A percentile compares a stretch with the other conserved stretches of the same genome.
phyloP scores from a whole-genome alignment of 2,888 invertebrate genomes.

The Lingula anatina region DNA sequence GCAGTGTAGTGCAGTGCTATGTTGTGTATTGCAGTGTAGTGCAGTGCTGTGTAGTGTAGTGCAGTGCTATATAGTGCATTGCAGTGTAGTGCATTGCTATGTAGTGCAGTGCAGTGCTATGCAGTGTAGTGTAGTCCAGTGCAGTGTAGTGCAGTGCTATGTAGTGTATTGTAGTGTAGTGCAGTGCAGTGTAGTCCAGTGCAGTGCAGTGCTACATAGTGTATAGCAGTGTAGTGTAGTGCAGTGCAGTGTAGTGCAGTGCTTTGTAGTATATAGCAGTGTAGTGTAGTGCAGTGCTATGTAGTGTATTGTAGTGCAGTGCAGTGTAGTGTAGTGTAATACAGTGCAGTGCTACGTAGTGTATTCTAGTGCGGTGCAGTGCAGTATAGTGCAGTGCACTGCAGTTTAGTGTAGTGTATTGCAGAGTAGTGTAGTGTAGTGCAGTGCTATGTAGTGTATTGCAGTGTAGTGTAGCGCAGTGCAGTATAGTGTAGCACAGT shows the following conservation, averaged over 20 bases:
- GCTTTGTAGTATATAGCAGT: conserved; percentile 10
- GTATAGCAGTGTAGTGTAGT: conserved; percentile 3
- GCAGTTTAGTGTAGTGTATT: conserved; percentile 1
- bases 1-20: conserved; percentile 5
- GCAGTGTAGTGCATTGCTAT: conserved; percentile 5
- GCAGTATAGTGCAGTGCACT: conserved; percentile 3
- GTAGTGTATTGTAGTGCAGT: conserved; percentile 6
- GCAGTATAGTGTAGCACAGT: not conserved
- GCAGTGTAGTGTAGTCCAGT: conserved; percentile 9
- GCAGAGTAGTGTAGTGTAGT: conserved; percentile 8
- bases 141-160: conserved; percentile 5
- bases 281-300: conserved; percentile 10
- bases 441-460: too few species aligned
- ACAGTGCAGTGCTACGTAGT: conserved; percentile 4
- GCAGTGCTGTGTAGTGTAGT: conserved; percentile 8
- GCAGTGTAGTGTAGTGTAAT: conserved; percentile 10
- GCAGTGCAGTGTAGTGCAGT: conserved; percentile 7
- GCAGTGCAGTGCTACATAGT: conserved; percentile 3
- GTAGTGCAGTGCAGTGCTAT: conserved; percentile 4
- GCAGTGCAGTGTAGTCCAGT: conserved; percentile 4
- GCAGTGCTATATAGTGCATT: conserved; percentile 3
- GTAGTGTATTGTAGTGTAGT: too few species aligned
- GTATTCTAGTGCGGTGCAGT: conserved; percentile 6
- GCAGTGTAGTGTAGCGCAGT: too few species aligned
- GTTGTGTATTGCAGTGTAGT: conserved; percentile 4